Base-by-base conservation (phyloP, 2,797 vertebrate genomes). In the Poeciliopsis presidionis region DNA sequence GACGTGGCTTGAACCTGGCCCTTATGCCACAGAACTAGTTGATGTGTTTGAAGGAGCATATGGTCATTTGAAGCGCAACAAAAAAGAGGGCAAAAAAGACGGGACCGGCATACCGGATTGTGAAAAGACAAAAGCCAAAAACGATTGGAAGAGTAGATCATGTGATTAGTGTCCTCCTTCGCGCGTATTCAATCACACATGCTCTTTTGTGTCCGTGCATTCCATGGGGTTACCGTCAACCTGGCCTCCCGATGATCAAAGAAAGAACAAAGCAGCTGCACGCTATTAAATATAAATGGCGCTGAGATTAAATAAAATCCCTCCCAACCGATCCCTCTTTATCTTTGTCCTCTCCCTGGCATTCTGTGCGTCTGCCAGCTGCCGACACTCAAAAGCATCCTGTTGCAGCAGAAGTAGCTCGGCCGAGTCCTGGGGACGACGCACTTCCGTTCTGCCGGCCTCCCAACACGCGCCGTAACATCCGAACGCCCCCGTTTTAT, bases 271-370 rank as follows among this genome's bases (percentile, higher is more conserved):
- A 94, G 89, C 89, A 95, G 94, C 86, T 86, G 93, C 83, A 79
- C 88, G 86, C 92, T 96, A 95, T 93, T 95, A 95, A 96, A 96
- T 96, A 92, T 93, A 95, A 94, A 93, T 94, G 84, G 88, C 86
- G 59, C 73, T 72, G 81, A 93, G 87, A 94, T 92, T 91, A 93
- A 92, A 90, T 87, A 86, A 86, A 88, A 87, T 88, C 86, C 84
- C 84, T 90, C 79, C 85, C 81, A 73, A 82, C 78, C 73, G 28
- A 88, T 87, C 77, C 74, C 86, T 88, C 90, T 91, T 87, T 87
- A 85, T 91, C 87, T 91, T 87, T 90, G 80, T 91, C 91, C 91
- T 88, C 87, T 90, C 82, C n/a, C 84, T 87, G 81, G 84, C 87
- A 81, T 86, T 86, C 82, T 77, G 85, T 65, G 73, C 83, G 81